Conservation (phyloP, 2,888 invertebrate species). For the Andrena chrysosceles region DNA sequence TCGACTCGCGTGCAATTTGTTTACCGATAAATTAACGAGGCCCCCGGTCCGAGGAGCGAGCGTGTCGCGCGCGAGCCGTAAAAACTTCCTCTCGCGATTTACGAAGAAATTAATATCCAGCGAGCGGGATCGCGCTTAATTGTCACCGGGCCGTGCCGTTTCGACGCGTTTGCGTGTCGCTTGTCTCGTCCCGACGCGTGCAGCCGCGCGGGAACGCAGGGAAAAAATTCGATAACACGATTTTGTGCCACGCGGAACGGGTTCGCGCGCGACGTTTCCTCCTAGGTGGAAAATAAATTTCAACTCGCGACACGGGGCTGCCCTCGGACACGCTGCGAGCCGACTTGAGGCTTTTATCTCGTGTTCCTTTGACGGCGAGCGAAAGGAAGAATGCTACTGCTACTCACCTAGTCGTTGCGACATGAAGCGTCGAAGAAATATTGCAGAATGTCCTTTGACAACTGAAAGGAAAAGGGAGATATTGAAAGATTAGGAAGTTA, state of each 20-base stretch:
- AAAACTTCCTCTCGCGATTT: neutral
- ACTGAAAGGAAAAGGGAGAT: no score
- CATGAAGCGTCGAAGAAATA: neutral
- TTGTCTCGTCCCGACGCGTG: neutral
- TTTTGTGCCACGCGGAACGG: neutral
- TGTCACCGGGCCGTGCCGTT: neutral
- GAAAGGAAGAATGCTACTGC: neutral
- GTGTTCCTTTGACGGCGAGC: neutral
- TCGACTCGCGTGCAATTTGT: constrained; percentile 8
- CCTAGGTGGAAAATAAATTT: neutral
- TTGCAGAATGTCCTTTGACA: neutral
- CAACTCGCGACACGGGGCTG: neutral
- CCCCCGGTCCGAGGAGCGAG: neutral
- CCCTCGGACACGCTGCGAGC: neutral
- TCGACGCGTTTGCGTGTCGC: neutral
- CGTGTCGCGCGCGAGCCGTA: neutral
- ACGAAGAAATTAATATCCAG: constrained; percentile 1
- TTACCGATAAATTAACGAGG: neutral
- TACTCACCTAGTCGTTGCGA: neutral
- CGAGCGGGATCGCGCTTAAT: neutral
- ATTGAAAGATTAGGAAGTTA: no score
- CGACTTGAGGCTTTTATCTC: neutral
- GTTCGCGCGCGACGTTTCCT: neutral
- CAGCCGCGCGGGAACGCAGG: neutral
- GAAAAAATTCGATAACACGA: neutral